A percentile compares a stretch with the other conserved stretches of the same genome.
These are phyloP conservation scores for Pyrrhosoma nymphula DNA, from an alignment of 2,888 invertebrate genomes.

Conservation along the genomic window DNA sequence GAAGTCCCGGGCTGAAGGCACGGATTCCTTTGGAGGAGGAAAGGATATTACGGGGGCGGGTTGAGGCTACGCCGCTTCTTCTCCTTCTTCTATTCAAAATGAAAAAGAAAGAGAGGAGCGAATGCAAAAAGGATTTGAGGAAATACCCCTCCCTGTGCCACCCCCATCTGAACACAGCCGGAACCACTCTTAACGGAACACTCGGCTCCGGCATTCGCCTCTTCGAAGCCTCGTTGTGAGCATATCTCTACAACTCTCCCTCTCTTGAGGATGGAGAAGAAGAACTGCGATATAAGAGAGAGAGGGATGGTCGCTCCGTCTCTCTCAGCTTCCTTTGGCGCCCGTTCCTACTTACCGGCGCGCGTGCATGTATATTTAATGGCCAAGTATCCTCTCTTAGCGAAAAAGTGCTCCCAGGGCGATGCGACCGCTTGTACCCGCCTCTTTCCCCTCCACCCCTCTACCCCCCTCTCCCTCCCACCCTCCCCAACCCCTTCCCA, in stretches of 20 bases:
- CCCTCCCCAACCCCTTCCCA: neutral
- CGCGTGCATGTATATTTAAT: constrained; percentile 43
- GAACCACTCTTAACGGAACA: too few species aligned
- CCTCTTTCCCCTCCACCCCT: neutral
- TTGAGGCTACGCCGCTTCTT: neutral
- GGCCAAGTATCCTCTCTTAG: constrained; percentile 31
- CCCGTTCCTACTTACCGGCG: too few species aligned
- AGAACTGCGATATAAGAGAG: too few species aligned
- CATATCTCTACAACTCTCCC: too few species aligned
- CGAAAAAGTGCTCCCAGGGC: constrained; percentile 56
- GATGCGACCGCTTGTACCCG: neutral
- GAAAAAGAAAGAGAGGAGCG: neutral
- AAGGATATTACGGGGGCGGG: neutral
- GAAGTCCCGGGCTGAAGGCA: too few species aligned
- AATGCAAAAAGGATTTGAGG: neutral
- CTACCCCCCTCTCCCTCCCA: neutral
- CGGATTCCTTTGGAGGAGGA: neutral
- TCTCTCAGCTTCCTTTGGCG: too few species aligned
- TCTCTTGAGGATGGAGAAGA: too few species aligned
- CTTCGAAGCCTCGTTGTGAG: too few species aligned
- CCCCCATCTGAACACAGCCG: too few species aligned
- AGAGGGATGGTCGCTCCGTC: too few species aligned
- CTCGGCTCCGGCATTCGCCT: too few species aligned
- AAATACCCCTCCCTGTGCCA: neutral
- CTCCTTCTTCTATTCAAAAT: neutral